Evolutionary conservation across 2,888 invertebrate species (phyloP).

Genomic region (Diabrotica balteata): DNA sequence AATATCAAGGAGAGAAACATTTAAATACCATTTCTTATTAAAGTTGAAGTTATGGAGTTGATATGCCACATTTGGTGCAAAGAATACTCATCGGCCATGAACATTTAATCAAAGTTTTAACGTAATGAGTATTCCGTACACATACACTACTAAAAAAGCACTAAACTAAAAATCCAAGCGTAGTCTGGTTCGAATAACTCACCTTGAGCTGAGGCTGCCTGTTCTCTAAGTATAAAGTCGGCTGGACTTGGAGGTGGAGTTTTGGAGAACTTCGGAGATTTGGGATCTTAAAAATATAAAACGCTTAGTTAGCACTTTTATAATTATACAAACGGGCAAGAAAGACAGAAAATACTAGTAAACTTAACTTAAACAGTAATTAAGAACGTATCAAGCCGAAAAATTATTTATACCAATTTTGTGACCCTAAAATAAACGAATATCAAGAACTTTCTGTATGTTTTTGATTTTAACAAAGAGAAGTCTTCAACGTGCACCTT

Average conservation of each 20-base stretch:
- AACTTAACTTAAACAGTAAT: too few species aligned
- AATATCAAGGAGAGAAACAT: slow-evolving; percentile 10
- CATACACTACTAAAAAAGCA: slow-evolving; percentile 38
- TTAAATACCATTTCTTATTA: slow-evolving; percentile 5
- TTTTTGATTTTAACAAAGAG: too few species aligned
- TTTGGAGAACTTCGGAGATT: slow-evolving; percentile 70
- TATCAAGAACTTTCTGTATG: too few species aligned
- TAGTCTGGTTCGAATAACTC: slow-evolving; percentile 38
- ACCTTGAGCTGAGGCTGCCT: slow-evolving; percentile 61
- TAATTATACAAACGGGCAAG: too few species aligned
- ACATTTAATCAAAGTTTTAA: slow-evolving; percentile 3
- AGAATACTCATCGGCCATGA: slow-evolving; percentile 42
- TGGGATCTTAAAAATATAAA: slow-evolving; percentile 62
- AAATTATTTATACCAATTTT: too few species aligned
- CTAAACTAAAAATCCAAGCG: slow-evolving; percentile 35
- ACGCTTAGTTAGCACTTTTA: too few species aligned
- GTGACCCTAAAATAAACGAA: too few species aligned
- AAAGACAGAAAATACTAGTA: too few species aligned
- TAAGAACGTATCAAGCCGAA: too few species aligned
- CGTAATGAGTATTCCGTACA: slow-evolving; percentile 39
- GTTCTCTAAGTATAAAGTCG: slow-evolving; percentile 63
- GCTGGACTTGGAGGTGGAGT: slow-evolving; percentile 77
- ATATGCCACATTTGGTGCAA: slow-evolving; percentile 54
- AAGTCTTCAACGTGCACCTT: too few species aligned
- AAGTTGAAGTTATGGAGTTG: slow-evolving; percentile 32